Percentiles rank a stretch among this genome's conserved stretches.
These are phyloP conservation scores for Drosophila yakuba DNA, from an alignment of 1,140 invertebrate genomes.

Conservation along the genomic window DNA sequence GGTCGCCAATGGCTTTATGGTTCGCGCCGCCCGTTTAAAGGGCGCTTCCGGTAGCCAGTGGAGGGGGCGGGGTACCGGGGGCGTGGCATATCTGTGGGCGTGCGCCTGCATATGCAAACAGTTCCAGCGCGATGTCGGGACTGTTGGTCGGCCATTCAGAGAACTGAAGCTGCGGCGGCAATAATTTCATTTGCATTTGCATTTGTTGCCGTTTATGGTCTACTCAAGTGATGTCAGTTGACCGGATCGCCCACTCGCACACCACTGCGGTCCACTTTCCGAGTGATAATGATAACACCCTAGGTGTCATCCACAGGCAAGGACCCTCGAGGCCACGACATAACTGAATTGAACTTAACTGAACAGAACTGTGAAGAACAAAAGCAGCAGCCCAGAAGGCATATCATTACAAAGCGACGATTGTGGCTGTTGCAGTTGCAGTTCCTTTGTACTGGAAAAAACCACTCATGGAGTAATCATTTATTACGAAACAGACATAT, in stretches of 20 bases:
- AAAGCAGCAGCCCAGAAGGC: conserved; percentile 13
- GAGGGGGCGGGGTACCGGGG: conserved; percentile 1
- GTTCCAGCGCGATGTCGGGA: conserved; percentile 8
- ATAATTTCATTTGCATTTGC: conserved; percentile 79
- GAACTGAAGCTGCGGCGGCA: conserved; percentile 50
- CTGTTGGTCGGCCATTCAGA: conserved; percentile 25
- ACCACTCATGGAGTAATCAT: not conserved
- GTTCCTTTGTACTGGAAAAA: not conserved
- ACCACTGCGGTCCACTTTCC: conserved; percentile 3
- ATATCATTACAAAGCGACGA: conserved; percentile 24
- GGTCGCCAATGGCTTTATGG: conserved; percentile 55
- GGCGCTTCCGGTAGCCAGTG: conserved; percentile 1
- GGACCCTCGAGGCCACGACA: conserved; percentile 22
- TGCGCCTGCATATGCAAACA: conserved; percentile 79
- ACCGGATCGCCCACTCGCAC: conserved; percentile 2
- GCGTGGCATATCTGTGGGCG: conserved; percentile 42
- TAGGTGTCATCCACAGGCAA: conserved; percentile 71
- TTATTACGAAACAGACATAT: too few relatives aligned
- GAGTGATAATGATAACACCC: conserved; percentile 72
- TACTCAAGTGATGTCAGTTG: conserved; percentile 76
- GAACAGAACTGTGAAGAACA: conserved; percentile 9
- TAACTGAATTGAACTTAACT: conserved; percentile 7
- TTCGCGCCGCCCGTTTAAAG: conserved; percentile 18
- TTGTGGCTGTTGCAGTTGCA: not conserved
- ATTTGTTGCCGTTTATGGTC: conserved; percentile 79